A percentile compares a stretch with the other conserved stretches of the same genome.
Conservation (phyloP, 2,797 vertebrate genomes). For the Eremophila alpestris region DNA sequence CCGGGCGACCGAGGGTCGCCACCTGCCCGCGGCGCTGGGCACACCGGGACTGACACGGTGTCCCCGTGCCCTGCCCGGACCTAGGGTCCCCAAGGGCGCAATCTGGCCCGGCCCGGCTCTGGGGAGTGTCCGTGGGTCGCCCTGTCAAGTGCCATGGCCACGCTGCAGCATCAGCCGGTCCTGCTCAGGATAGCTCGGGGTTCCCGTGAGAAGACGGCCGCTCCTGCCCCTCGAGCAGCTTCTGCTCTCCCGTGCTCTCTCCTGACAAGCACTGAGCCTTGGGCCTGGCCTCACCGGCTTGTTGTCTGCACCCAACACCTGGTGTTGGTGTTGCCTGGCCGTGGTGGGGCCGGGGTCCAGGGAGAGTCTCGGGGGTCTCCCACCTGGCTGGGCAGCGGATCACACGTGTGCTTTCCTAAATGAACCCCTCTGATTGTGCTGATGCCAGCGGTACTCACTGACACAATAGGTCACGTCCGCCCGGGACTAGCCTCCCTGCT, state of each 20-base stretch:
- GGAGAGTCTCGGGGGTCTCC: background rate
- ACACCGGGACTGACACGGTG: background rate
- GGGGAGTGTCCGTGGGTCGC: background rate
- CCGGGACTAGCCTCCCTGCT: conserved; percentile 36
- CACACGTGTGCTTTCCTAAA: background rate
- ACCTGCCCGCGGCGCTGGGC: background rate
- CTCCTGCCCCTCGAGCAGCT: background rate
- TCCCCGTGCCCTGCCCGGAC: background rate
- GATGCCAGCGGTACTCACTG: background rate
- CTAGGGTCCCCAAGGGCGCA: background rate
- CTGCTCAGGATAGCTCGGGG: background rate
- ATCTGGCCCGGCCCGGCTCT: background rate
- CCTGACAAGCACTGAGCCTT: background rate
- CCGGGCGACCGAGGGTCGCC: background rate
- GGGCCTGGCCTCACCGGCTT: background rate
- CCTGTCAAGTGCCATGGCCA: background rate
- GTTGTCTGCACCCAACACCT: background rate
- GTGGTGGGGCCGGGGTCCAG: fast-evolving
- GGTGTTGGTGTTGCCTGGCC: background rate
- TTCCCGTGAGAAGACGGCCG: background rate
- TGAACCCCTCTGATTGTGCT: background rate
- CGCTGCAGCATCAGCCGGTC: background rate
- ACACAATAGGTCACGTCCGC: conserved; percentile 64
- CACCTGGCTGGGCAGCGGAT: background rate
- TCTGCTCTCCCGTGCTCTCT: background rate